Conservation (phyloP, 2,888 invertebrate genomes). For the Melanchra persicariae region DNA sequence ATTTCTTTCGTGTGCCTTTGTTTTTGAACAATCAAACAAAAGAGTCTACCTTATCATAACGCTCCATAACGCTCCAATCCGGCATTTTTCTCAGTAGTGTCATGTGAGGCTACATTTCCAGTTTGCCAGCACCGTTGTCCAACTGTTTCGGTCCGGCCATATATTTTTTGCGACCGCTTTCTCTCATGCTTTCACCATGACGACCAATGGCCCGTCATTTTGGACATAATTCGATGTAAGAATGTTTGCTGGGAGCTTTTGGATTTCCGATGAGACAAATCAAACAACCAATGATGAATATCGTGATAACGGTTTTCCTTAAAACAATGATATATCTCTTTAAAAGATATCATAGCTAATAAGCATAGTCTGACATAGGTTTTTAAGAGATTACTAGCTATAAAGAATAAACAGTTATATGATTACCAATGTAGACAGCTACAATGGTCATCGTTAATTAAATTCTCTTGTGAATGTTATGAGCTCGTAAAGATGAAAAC, state of each 20-base stretch:
- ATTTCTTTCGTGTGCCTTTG: not conserved
- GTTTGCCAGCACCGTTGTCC: constrained; percentile 66
- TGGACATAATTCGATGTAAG: constrained; percentile 65
- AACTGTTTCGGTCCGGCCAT: constrained; percentile 65
- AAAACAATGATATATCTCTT: constrained; percentile 4
- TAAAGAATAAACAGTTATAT: not conserved
- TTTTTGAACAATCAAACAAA: constrained; percentile 1
- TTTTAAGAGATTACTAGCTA: not conserved
- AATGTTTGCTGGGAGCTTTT: constrained; percentile 36
- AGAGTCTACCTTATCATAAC: not conserved
- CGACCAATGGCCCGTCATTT: constrained; percentile 66
- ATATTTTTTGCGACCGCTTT: constrained; percentile 78
- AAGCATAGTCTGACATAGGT: not conserved
- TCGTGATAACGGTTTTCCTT: not conserved
- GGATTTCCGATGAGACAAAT: constrained; percentile 17
- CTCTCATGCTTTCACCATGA: constrained; percentile 79
- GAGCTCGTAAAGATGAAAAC: constrained; percentile 22
- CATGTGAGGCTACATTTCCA: constrained; percentile 56
- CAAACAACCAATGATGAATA: constrained; percentile 2
- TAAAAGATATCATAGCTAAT: not conserved
- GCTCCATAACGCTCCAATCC: not conserved
- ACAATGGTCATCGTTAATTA: constrained; percentile 11
- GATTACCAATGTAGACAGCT: not conserved
- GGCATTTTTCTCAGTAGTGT: constrained; percentile 28
- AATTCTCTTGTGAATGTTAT: not conserved